Percentiles rank a stretch among this genome's conserved stretches.
These are phyloP conservation scores for Holcopasites calliopsidis DNA, from an alignment of 1,140 invertebrate genomes.

Conservation along the genomic window DNA sequence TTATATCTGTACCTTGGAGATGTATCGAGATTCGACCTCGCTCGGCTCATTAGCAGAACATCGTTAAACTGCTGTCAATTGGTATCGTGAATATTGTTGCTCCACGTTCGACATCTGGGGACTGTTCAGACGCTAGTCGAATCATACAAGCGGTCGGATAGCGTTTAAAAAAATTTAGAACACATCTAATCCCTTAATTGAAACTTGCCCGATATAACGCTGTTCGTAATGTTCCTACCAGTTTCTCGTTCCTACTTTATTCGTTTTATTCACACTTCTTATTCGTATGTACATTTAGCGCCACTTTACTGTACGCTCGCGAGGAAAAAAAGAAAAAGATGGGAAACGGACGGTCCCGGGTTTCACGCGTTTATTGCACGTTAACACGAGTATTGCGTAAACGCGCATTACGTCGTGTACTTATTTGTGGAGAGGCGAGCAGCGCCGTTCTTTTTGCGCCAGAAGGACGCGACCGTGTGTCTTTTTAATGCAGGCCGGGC, in stretches of 20 bases:
- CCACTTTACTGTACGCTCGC: neutral
- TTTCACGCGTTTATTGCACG: constrained; percentile 8
- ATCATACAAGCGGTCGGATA: neutral
- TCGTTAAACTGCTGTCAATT: constrained; percentile 24
- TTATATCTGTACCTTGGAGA: neutral
- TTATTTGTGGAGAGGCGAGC: constrained; percentile 30
- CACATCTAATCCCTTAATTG: no score
- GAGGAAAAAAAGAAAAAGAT: neutral
- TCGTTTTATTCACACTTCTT: no score
- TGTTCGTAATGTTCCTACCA: no score
- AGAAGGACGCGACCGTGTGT: neutral
- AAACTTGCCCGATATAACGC: no score
- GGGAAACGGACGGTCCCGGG: neutral
- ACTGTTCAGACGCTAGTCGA: neutral
- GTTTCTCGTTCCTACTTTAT: no score
- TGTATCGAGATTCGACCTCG: constrained; percentile 34
- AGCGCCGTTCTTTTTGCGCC: neutral
- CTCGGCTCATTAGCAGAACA: constrained; percentile 50
- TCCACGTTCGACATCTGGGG: neutral
- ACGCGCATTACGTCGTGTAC: constrained; percentile 22
- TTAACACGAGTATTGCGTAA: constrained; percentile 17
- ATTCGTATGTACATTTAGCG: no score
- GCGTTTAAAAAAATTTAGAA: no score
- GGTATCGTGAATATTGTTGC: constrained; percentile 8
- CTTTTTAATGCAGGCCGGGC: constrained; percentile 5